Evolutionary conservation across 2,888 invertebrate species (phyloP).

Genomic region (Pollenia griseotomentosa): DNA sequence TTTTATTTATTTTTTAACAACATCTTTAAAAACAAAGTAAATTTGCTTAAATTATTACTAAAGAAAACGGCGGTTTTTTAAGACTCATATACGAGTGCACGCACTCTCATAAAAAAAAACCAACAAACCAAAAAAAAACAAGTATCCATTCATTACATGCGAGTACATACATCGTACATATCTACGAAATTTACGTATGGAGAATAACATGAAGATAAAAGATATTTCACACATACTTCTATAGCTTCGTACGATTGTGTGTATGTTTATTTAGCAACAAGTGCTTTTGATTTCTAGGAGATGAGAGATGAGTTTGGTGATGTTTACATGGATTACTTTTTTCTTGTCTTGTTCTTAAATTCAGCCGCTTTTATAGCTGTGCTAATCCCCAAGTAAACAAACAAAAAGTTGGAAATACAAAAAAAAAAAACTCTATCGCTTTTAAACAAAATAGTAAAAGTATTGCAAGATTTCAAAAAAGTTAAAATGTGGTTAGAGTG

Average conservation of each 20-base stretch:
- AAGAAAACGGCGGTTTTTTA: constrained; percentile 39
- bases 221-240: not conserved
- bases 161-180: not conserved
- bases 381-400: constrained; percentile 22
- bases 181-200: not conserved
- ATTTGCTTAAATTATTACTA: constrained; percentile 63
- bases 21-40: constrained; percentile 53
- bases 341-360: not conserved
- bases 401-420: not conserved
- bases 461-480: too few species aligned
- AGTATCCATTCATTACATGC: not conserved
- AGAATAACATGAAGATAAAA: not conserved
- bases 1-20: constrained; percentile 24
- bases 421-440: not conserved
- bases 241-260: not conserved
- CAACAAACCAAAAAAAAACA: not conserved
- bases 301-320: constrained; percentile 7
- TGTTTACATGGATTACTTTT: not conserved
- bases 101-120: not conserved
- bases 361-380: constrained; percentile 23
- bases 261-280: constrained; percentile 56
- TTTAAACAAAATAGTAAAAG: too few species aligned
- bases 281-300: constrained; percentile 31
- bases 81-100: not conserved
- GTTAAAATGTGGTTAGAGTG: not conserved